These are phyloP conservation scores for Trimorus sp. DNA, from an alignment of 2,888 invertebrate species.

Conservation along the genomic window DNA sequence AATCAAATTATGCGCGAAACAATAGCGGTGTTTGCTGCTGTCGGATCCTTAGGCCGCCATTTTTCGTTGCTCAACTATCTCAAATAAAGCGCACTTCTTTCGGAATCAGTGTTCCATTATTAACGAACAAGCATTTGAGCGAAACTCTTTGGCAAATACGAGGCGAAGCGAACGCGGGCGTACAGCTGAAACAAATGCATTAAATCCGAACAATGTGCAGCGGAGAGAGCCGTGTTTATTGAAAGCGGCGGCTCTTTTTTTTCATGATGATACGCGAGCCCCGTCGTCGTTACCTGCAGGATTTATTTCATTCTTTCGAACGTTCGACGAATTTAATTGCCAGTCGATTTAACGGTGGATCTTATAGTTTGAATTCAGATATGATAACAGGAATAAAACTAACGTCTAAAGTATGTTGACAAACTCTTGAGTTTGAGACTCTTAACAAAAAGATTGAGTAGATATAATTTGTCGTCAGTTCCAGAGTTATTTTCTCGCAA, in stretches of 20 bases:
- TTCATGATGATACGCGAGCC: neutral
- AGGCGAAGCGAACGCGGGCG: slow-evolving; percentile 14
- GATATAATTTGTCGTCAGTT: too few relatives aligned
- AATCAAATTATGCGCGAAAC: slow-evolving; percentile 14
- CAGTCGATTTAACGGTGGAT: too few relatives aligned
- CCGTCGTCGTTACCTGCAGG: neutral
- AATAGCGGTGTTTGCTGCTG: slow-evolving; percentile 18
- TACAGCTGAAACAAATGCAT: slow-evolving; percentile 29
- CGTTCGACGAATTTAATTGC: too few relatives aligned
- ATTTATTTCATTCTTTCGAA: too few relatives aligned
- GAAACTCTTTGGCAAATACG: slow-evolving; percentile 36
- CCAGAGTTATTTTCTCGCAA: too few relatives aligned
- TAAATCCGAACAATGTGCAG: slow-evolving; percentile 35
- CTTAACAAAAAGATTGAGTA: too few relatives aligned
- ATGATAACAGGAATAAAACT: too few relatives aligned
- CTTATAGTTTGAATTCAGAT: too few relatives aligned
- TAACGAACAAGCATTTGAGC: slow-evolving; percentile 44
- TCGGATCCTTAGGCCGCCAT: slow-evolving; percentile 26
- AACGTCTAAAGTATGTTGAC: too few relatives aligned
- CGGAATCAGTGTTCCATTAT: slow-evolving; percentile 39
- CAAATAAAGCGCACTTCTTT: slow-evolving; percentile 37
- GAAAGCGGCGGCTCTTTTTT: slow-evolving; percentile 21
- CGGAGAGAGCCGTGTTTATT: slow-evolving; percentile 17
- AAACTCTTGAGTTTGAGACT: too few relatives aligned
- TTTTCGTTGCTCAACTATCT: slow-evolving; percentile 36